Percentiles rank a stretch among this genome's conserved stretches.
phyloP scores from a whole-genome alignment of 1,140 invertebrate genomes.

The Atopsyche davidsoni region DNA sequence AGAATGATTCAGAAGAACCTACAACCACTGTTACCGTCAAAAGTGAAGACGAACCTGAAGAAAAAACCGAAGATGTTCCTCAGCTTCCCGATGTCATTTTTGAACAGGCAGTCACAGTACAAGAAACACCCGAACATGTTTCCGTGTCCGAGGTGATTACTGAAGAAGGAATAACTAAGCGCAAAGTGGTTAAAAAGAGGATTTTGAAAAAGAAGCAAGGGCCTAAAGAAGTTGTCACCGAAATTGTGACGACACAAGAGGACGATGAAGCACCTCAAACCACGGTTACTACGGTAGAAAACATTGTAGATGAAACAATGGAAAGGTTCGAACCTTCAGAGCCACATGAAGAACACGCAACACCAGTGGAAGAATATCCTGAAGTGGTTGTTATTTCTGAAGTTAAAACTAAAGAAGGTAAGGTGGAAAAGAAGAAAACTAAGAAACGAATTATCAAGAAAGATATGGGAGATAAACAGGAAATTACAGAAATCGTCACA shows the following conservation, averaged over 20 bases:
- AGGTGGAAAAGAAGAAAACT: constrained; percentile 27
- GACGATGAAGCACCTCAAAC: constrained; percentile 29
- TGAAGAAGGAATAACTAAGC: constrained; percentile 7
- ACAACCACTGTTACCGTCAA: constrained; percentile 11
- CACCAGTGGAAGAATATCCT: constrained; percentile 14
- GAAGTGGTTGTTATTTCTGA: constrained; percentile 34
- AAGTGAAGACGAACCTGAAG: constrained; percentile 11
- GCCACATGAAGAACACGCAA: not conserved
- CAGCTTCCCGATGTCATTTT: constrained; percentile 5
- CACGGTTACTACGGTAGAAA: constrained; percentile 26
- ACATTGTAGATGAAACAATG: constrained; percentile 19
- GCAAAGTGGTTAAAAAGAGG: constrained; percentile 20
- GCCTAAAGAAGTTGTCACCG: constrained; percentile 12
- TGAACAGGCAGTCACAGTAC: constrained; percentile 20
- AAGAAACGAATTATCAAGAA: constrained; percentile 35
- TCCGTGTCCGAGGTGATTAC: constrained; percentile 5
- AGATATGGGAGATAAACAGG: constrained; percentile 32
- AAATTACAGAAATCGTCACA: constrained; percentile 37
- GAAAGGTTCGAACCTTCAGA: constrained; percentile 4
- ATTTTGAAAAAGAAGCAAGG: constrained; percentile 33
- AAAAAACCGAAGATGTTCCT: constrained; percentile 6
- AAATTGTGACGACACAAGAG: constrained; percentile 16
- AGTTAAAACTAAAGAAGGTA: constrained; percentile 34
- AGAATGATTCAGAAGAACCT: constrained; percentile 23
- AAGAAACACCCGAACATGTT: constrained; percentile 18